These are phyloP conservation scores for Noctilio leporinus DNA, from an alignment of 2,113 vertebrate genomes.

Conservation along the genomic window DNA sequence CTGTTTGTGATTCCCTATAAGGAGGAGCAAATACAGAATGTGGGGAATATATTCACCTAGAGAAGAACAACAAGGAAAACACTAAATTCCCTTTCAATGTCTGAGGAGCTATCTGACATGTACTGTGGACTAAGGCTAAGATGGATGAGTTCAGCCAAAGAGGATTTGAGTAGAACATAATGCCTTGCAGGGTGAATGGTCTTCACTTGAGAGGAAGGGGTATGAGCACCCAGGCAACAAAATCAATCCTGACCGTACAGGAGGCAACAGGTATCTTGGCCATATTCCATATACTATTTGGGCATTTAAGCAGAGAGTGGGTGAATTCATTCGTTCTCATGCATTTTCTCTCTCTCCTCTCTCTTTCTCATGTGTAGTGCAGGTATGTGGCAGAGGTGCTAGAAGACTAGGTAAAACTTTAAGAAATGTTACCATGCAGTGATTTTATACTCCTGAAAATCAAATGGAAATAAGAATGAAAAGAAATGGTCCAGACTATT, in stretches of 20 bases:
- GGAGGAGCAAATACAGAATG: neutral
- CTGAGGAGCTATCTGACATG: neutral
- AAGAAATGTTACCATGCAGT: neutral
- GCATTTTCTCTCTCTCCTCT: neutral
- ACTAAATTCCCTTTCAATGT: neutral
- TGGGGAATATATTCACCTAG: neutral
- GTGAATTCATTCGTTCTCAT: neutral
- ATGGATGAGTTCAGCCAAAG: neutral
- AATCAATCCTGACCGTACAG: neutral
- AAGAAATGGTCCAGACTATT: neutral
- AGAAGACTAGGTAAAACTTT: neutral
- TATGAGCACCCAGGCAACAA: neutral
- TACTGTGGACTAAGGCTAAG: fast-evolving
- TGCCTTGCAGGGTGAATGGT: neutral
- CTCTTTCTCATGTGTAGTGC: neutral
- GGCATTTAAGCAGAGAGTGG: neutral
- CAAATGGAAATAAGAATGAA: neutral
- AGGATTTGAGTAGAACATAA: neutral
- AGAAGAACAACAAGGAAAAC: neutral
- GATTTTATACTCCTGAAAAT: neutral
- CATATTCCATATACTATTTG: neutral
- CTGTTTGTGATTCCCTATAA: neutral
- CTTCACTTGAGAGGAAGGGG: neutral
- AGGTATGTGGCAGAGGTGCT: neutral
- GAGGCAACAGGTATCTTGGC: neutral